These are phyloP conservation scores for Drosophila saltans DNA, from an alignment of 1,140 invertebrate genomes.

Conservation along the genomic window DNA sequence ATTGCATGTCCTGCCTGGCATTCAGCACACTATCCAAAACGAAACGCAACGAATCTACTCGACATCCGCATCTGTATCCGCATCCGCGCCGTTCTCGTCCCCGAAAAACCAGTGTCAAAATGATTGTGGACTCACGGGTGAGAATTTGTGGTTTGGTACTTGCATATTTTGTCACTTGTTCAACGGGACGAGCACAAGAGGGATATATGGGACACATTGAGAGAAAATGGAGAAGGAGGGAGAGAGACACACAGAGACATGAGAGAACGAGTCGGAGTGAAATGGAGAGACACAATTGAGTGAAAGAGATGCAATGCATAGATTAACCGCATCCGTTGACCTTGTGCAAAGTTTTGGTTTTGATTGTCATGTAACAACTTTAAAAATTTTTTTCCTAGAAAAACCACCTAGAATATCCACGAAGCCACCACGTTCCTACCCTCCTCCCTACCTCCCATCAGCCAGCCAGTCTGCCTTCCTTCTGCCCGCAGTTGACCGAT, in stretches of 20 bases:
- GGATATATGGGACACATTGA: slow-evolving; percentile 22
- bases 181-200: slow-evolving; percentile 11
- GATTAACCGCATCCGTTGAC: slow-evolving; percentile 55
- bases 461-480: not conserved
- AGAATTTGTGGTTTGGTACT: slow-evolving; percentile 82
- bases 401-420: too few species aligned
- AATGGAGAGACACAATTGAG: not conserved
- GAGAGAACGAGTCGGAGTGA: not conserved
- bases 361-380: slow-evolving; percentile 57
- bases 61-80: slow-evolving; percentile 24
- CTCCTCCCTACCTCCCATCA: too few species aligned
- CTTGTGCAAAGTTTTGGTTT: slow-evolving; percentile 46
- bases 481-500: slow-evolving; percentile 57
- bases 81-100: slow-evolving; percentile 30
- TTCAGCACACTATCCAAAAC: slow-evolving; percentile 69
- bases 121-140: slow-evolving; percentile 80
- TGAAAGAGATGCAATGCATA: slow-evolving; percentile 5
- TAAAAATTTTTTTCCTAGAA: slow-evolving; percentile 42
- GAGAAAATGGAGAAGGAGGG: not conserved
- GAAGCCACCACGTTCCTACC: too few species aligned
- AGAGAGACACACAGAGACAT: not conserved
- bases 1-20: slow-evolving; percentile 46
- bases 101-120: slow-evolving; percentile 74
- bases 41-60: slow-evolving; percentile 63
- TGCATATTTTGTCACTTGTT: slow-evolving; percentile 81